Conservation (phyloP, 2,888 invertebrate species). For the Archaeoteleia sp. region DNA sequence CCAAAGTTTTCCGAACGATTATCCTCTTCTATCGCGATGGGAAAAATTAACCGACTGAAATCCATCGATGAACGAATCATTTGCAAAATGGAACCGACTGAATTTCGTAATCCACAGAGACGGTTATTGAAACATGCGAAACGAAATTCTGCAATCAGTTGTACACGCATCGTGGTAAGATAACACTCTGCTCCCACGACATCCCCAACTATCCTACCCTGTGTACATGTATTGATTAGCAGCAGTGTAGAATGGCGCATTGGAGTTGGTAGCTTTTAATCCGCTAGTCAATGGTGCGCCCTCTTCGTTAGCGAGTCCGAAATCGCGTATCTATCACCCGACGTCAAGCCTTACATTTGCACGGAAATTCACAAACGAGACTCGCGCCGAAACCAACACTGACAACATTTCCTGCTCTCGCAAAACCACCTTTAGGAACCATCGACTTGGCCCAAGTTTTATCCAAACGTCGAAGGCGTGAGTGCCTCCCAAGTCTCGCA, state of each 20-base stretch:
- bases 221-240: constrained; percentile 67
- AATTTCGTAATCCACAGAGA: constrained; percentile 11
- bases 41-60: constrained; percentile 4
- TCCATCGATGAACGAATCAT: not conserved
- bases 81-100: constrained; percentile 7
- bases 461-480: constrained; percentile 47
- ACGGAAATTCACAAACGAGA: constrained; percentile 1
- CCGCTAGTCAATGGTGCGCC: constrained; percentile 53
- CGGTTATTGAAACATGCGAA: constrained; percentile 37
- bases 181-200: constrained; percentile 56
- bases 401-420: not conserved
- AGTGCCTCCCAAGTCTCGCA: constrained; percentile 32
- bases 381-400: not conserved
- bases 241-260: constrained; percentile 52
- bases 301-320: constrained; percentile 45
- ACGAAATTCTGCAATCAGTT: constrained; percentile 39
- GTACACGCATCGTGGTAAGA: constrained; percentile 56
- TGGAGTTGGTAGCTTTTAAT: constrained; percentile 60
- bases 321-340: constrained; percentile 52
- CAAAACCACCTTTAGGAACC: no score
- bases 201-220: constrained; percentile 42
- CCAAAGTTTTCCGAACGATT: no score
- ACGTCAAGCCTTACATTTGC: constrained; percentile 18
- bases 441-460: no score
- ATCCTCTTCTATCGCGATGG: no score